Evolutionary conservation across 2,797 vertebrate genomes (phyloP).

Genomic region (Decapterus maruadsi): DNA sequence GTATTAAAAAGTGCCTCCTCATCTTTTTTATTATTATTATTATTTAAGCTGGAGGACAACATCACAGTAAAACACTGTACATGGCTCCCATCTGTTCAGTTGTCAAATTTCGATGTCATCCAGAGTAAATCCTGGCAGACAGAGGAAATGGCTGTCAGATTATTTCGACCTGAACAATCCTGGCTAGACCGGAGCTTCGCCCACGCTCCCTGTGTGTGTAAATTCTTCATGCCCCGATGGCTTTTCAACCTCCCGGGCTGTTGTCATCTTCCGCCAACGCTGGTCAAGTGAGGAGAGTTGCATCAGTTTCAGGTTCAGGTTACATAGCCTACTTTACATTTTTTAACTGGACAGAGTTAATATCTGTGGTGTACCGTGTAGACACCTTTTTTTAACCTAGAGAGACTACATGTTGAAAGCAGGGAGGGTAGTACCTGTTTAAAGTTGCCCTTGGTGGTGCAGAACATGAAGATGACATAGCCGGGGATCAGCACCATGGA

Average conservation of each 20-base stretch:
- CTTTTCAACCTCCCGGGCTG: constrained; percentile 77
- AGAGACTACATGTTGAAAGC: background rate
- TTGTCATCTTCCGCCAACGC: constrained; percentile 91
- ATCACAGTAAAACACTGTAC: constrained; percentile 6
- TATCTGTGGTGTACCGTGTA: background rate
- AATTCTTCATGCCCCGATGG: constrained; percentile 81
- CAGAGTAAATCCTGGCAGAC: constrained; percentile 20
- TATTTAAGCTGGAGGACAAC: constrained; percentile 7
- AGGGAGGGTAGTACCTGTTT: constrained; percentile 75
- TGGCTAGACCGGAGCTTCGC: constrained; percentile 82
- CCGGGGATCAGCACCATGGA: constrained; percentile 93
- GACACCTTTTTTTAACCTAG: background rate
- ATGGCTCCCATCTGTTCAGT: constrained; percentile 13
- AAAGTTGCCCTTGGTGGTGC: constrained; percentile 85
- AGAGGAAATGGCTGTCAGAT: constrained; percentile 14
- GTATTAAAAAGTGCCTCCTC: constrained; percentile 11
- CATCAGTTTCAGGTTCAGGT: constrained; percentile 18
- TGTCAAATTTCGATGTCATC: constrained; percentile 36
- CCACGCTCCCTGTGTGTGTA: constrained; percentile 72
- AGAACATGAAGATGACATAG: constrained; percentile 89
- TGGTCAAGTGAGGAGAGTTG: constrained; percentile 69
- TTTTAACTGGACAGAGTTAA: background rate
- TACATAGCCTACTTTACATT: background rate
- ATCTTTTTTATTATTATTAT: constrained; percentile 2
- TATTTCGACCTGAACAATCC: constrained; percentile 54